Evolutionary conservation across 1,140 invertebrate species (phyloP), one percentile per base, ranked within the genome.

Genomic region (Spodoptera frugiperda): DNA sequence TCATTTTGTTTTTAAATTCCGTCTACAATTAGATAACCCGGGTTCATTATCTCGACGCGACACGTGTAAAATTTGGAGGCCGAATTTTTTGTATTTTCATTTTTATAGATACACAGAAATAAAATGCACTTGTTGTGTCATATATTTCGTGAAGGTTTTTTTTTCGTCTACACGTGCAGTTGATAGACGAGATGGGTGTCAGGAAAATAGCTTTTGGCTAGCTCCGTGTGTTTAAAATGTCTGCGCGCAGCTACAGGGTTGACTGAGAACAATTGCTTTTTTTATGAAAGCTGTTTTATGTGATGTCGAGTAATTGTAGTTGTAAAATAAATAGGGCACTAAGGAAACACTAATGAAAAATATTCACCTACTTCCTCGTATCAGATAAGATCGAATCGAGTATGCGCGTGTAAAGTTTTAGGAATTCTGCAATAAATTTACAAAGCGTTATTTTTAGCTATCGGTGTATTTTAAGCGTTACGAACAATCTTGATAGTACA

Each of bases 1-100:
- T 87, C 83, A 87, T 83, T 79, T 84, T 80, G 82, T 86, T 82
- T 86, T 79, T 19, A 53, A 57, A 77, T 79, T 55, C 72, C 61
- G 11, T n/a, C 44, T 68, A 61, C 48, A 79, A 80, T 81, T 77
- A 83, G 79, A 86, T 82, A 84, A 80, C 61, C 72, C 61, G 11
- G 17, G 54, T 51, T 61, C 53, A 30, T 49, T 51, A 70, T 78
- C 75, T 44, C 30, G 51, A 53, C 21, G 4, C 63, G 79, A 65
- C 84, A 84, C 84, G 84, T 86, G 84, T 86, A 86, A 82, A 39
- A 30, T 65, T 75, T 75, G 21, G 10, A 75, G 72, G 72, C 72
- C 72, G 33, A 17, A 61, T 17, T 63, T 51, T 61, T 63, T 39
- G 2, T 39, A 10, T 39, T 39, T 39, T 39, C 33, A 39, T 39